Conservation (phyloP, 2,797 vertebrate species). For the Pseudochirops cupreus region DNA sequence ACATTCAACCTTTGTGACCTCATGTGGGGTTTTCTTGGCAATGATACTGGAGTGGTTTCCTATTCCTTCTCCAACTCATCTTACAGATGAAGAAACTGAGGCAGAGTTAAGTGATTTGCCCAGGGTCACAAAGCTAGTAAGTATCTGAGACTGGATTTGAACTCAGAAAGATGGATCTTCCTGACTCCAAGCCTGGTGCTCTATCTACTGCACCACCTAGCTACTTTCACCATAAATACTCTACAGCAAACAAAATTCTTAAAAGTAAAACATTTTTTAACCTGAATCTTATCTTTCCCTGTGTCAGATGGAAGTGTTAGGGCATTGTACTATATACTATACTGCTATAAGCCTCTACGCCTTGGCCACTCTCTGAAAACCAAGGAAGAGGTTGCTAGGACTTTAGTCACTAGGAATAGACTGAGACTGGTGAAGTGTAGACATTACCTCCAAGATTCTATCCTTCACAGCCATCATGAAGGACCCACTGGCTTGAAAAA, state of each 20-base stretch:
- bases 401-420: not conserved
- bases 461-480: not conserved
- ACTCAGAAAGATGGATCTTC: not conserved
- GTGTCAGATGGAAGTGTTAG: not conserved
- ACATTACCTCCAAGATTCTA: not conserved
- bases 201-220: not conserved
- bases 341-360: not conserved
- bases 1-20: not conserved
- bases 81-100: not conserved
- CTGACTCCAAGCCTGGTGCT: not conserved
- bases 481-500: not conserved
- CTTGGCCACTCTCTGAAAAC: not conserved
- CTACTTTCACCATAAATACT: not conserved
- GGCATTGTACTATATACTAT: not conserved
- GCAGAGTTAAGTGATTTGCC: not conserved
- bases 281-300: not conserved
- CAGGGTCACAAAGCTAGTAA: not conserved
- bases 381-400: not conserved
- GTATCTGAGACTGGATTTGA: not conserved
- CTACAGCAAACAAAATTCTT: not conserved
- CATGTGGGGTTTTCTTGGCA: not conserved
- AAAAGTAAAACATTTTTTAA: not conserved
- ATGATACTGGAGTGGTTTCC: not conserved
- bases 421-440: not conserved
- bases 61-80: not conserved